These are phyloP conservation scores for Cyrtonyx montezumae DNA, from an alignment of 2,113 vertebrate genomes.

Conservation along the genomic window DNA sequence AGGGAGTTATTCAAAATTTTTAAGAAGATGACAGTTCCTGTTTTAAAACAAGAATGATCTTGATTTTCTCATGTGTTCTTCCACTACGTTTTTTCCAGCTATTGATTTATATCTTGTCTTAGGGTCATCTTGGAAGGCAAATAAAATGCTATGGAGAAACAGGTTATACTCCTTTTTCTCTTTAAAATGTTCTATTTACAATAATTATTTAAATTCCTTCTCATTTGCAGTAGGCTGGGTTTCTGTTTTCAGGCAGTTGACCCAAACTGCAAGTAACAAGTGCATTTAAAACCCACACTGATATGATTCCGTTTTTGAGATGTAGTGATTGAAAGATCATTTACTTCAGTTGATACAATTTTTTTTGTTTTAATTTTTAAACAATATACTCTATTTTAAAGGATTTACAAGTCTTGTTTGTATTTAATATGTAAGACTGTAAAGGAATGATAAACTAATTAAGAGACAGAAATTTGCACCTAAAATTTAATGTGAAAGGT, in stretches of 20 bases:
- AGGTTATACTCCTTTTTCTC: neutral
- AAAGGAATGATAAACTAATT: neutral
- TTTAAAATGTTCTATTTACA: neutral
- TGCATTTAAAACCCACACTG: neutral
- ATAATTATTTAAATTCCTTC: neutral
- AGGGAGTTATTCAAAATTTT: neutral
- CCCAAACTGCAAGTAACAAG: neutral
- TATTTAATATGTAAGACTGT: neutral
- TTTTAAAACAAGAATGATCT: neutral
- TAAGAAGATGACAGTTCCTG: neutral
- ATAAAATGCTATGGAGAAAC: neutral
- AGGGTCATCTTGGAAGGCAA: neutral
- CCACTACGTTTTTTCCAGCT: neutral
- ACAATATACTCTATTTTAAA: neutral
- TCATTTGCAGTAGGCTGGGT: neutral
- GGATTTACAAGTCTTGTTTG: neutral
- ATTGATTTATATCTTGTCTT: neutral
- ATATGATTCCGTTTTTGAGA: neutral
- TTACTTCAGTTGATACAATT: neutral
- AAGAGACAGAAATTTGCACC: neutral
- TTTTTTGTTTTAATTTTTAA: neutral
- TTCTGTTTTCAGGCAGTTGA: conserved; percentile 5
- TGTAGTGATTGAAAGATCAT: neutral
- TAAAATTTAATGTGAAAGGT: neutral
- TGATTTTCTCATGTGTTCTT: neutral